A percentile compares a stretch with the other conserved stretches of the same genome.
Conservation (phyloP, 2,113 vertebrate genomes). For the Pomatostomus ruficeps region DNA sequence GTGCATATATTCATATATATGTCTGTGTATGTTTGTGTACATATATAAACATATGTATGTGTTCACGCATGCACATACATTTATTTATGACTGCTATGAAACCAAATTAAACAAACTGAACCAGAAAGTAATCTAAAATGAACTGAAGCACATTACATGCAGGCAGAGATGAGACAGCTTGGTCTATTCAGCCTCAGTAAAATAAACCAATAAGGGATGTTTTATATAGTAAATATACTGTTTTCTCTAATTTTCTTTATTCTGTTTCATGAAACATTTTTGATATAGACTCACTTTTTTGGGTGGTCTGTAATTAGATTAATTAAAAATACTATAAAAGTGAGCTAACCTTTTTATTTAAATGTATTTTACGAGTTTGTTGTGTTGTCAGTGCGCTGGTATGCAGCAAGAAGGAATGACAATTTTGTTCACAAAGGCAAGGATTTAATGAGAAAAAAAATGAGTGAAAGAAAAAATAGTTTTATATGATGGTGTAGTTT, state of each 20-base stretch:
- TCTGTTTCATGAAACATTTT: not conserved
- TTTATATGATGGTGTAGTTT: not conserved
- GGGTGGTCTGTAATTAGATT: not conserved
- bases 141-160: not conserved
- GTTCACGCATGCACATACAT: fast-evolving
- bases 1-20: not conserved
- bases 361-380: not conserved
- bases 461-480: not conserved
- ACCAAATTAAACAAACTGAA: not conserved
- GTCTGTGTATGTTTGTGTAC: not conserved
- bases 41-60: not conserved
- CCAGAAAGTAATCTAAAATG: not conserved
- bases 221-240: not conserved
- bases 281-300: not conserved
- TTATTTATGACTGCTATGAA: not conserved
- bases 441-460: not conserved
- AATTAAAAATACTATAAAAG: not conserved
- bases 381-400: not conserved
- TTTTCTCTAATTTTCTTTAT: not conserved
- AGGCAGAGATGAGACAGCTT: not conserved
- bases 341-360: not conserved
- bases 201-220: not conserved
- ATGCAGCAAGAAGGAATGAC: not conserved
- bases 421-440: not conserved
- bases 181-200: not conserved